Evolutionary conservation across 2,113 vertebrate species (phyloP), one percentile per base, ranked within the genome.

Genomic region (Tylochromis polylepis): DNA sequence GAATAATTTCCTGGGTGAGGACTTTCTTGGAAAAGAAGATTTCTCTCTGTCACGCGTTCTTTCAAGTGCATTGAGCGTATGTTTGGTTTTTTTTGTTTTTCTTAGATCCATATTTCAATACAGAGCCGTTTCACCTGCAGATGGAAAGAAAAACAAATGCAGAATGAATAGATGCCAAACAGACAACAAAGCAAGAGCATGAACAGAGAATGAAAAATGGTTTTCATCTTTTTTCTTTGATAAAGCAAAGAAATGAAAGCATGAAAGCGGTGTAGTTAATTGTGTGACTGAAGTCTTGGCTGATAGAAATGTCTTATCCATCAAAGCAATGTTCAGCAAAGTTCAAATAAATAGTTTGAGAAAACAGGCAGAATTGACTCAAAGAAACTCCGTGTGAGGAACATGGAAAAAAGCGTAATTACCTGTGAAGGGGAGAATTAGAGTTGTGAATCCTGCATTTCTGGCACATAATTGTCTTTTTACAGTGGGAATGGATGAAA

Each of bases 41-140:
- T 24, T 43, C 12, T 72, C 14, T 46, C 34, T 67, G 18, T 22
- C 34, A 34, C 1, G 16, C 11, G 5, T 11, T 65, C 34, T 65
- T 36, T 67, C 0, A 0, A 4, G 31, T 7, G 31, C 1, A 0
- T 65, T 7, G 36, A 24, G 36, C 10, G 11, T 43, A 15, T 70
- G 65, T 16, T 41, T 70, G 36, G 11, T 43, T 8, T 0, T 38
- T 11, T 20, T 38, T 0, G 14, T 41, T 67, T 14, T 41, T 14
- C 11, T 22, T 43, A 15, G 36, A 41, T 24, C 7, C n/a, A 43
- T 43, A 43, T 24, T 72, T 72, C 65, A 72, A 16, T 9, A 72
- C 67, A 72, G 24, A 0, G 5, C 14, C 15, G 14, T 5, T 72
- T 72, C 38, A 72, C 22, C 14, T 46, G 38, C 41, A 72, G 46